These are phyloP conservation scores for Spea bombifrons DNA, from an alignment of 2,113 vertebrate genomes.

Conservation along the genomic window DNA sequence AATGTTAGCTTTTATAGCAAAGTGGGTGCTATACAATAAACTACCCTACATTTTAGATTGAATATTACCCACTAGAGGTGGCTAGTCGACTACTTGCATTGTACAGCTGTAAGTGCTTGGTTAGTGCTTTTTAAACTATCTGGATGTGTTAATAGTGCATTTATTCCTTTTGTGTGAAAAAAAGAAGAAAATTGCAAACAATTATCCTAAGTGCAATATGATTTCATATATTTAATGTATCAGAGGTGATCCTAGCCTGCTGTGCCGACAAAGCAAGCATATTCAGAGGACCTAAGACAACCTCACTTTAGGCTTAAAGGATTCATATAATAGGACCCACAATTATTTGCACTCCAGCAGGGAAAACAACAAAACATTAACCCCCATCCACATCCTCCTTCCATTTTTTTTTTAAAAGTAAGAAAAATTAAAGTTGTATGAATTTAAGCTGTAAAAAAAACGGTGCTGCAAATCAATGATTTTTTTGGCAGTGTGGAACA, in stretches of 20 bases:
- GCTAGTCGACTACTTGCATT: background rate
- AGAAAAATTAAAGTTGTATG: background rate
- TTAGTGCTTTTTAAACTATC: constrained; percentile 30
- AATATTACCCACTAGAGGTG: background rate
- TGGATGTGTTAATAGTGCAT: constrained; percentile 27
- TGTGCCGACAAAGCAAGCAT: background rate
- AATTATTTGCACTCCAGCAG: background rate
- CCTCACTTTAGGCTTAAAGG: constrained; percentile 18
- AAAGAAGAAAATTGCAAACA: constrained; percentile 37
- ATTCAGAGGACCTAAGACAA: constrained; percentile 19
- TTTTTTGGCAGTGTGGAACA: background rate
- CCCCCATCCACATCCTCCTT: background rate
- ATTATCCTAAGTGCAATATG: constrained; percentile 37
- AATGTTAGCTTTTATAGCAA: background rate
- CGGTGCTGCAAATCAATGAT: background rate
- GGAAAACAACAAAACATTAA: background rate
- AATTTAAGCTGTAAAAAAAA: background rate
- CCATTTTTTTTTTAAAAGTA: background rate
- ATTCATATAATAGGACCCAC: background rate
- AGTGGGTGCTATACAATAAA: background rate
- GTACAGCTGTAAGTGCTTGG: background rate
- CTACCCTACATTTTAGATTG: background rate
- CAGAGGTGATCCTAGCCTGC: constrained; percentile 21
- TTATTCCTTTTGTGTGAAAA: constrained; percentile 26
- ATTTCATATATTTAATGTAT: constrained; percentile 36